Percentiles rank a stretch among this genome's conserved stretches.
These are phyloP conservation scores for Drosophila parvula DNA, from an alignment of 1,140 invertebrate genomes.

Conservation along the genomic window DNA sequence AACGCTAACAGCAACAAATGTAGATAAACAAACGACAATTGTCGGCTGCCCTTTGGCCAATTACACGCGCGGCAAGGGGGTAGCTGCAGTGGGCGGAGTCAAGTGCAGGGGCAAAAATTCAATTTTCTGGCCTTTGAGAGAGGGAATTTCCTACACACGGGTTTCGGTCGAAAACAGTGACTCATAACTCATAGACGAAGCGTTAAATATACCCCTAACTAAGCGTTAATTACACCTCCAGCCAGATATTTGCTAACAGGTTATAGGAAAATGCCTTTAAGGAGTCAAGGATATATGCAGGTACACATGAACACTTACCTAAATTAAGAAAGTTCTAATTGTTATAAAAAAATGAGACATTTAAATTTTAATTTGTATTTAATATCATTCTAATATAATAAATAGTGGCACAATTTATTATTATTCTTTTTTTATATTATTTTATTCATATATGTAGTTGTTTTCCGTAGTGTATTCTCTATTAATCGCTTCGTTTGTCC, in stretches of 20 bases:
- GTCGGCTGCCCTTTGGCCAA: constrained; percentile 67
- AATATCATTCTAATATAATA: not conserved
- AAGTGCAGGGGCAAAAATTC: constrained; percentile 36
- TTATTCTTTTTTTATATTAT: not conserved
- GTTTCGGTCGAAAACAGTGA: constrained; percentile 17
- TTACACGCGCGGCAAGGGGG: constrained; percentile 32
- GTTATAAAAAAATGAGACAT: not conserved
- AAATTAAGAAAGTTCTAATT: too few relatives aligned
- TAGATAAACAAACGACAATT: constrained; percentile 51
- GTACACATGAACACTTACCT: not conserved
- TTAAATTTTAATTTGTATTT: not conserved
- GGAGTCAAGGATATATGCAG: constrained; percentile 12
- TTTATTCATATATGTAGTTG: too few relatives aligned
- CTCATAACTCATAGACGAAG: constrained; percentile 27
- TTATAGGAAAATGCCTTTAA: constrained; percentile 25
- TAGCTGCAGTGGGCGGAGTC: not conserved
- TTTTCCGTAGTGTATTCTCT: constrained; percentile 23
- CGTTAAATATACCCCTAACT: constrained; percentile 36
- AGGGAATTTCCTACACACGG: constrained; percentile 34
- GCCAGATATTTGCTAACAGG: not conserved
- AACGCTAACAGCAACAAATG: constrained; percentile 32
- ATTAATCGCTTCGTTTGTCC: constrained; percentile 72
- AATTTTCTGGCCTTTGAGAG: constrained; percentile 32
- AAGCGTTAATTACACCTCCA: constrained; percentile 16
- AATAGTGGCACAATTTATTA: not conserved